Conservation (phyloP, 2,888 invertebrate genomes). For the Buathra laborator region DNA sequence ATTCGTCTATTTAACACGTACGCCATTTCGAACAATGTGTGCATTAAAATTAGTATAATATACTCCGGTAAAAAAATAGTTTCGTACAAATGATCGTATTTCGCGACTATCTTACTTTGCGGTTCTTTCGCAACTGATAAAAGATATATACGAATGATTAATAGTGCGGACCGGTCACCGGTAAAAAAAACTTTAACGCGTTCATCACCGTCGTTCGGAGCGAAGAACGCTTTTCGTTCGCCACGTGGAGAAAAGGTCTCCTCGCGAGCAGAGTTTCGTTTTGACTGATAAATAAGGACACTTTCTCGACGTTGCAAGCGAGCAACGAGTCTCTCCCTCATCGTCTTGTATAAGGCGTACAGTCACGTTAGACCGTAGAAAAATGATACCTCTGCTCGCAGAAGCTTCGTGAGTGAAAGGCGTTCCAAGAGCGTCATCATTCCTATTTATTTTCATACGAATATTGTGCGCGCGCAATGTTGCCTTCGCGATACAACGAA, state of each 20-base stretch:
- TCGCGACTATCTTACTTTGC: not conserved
- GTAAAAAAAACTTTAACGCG: not conserved
- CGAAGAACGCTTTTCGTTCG: conserved; percentile 8
- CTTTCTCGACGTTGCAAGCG: conserved; percentile 51
- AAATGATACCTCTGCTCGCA: conserved; percentile 25
- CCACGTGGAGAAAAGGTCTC: conserved; percentile 13
- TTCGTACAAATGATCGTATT: not conserved
- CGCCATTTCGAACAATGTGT: conserved; percentile 15
- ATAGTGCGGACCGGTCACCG: conserved; percentile 5
- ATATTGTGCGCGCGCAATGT: conserved; percentile 17
- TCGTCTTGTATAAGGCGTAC: conserved; percentile 17
- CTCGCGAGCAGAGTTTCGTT: conserved; percentile 32
- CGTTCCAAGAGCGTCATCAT: conserved; percentile 35
- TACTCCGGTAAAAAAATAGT: not conserved
- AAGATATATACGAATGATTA: not conserved
- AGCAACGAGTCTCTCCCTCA: conserved; percentile 56
- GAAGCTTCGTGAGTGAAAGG: conserved; percentile 62
- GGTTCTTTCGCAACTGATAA: not conserved
- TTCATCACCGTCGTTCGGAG: not conserved
- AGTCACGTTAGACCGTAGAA: not conserved
- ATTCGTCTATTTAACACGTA: conserved; percentile 12
- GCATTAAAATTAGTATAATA: not conserved
- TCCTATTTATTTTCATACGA: conserved; percentile 23
- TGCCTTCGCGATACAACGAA: not conserved
- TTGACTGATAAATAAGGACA: conserved; percentile 57